Conservation (phyloP, 1,140 invertebrate species). For the Bombus fervidus region DNA sequence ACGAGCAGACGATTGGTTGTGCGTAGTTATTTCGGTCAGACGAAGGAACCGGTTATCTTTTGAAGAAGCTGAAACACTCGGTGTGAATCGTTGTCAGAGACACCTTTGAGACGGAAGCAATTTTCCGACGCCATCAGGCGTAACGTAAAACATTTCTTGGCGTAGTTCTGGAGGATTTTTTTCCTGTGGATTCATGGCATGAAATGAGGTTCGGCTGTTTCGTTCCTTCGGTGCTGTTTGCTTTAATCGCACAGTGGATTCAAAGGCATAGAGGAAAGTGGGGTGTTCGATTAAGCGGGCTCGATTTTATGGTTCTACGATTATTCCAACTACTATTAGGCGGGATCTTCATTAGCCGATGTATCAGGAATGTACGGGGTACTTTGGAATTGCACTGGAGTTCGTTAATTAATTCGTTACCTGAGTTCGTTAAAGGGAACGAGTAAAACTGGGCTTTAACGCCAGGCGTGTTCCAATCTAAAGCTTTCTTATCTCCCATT, state of each 20-base stretch:
- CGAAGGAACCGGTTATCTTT: slow-evolving; percentile 6
- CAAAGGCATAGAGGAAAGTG: neutral
- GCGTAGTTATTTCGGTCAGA: neutral
- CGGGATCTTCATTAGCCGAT: slow-evolving; percentile 26
- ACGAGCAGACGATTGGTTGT: neutral
- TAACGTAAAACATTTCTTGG: slow-evolving; percentile 28
- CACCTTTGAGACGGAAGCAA: slow-evolving; percentile 29
- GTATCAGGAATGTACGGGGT: slow-evolving; percentile 10
- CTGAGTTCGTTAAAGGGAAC: slow-evolving; percentile 13
- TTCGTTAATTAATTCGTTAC: slow-evolving; percentile 29
- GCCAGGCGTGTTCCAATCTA: neutral
- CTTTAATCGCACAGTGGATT: slow-evolving; percentile 11
- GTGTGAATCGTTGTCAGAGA: slow-evolving; percentile 14
- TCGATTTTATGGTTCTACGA: slow-evolving; percentile 24
- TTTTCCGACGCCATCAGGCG: slow-evolving; percentile 32
- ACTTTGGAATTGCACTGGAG: neutral
- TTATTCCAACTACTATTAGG: slow-evolving; percentile 31
- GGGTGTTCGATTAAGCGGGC: slow-evolving; percentile 11
- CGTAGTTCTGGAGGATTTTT: neutral
- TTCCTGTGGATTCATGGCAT: neutral
- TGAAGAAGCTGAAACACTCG: slow-evolving; percentile 3
- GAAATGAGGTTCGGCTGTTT: slow-evolving; percentile 22
- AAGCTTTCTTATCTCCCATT: neutral
- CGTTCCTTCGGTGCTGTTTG: neutral
- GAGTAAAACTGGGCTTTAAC: neutral